Evolutionary conservation across 2,797 vertebrate species (phyloP).

Genomic region (Myotis planiceps): DNA sequence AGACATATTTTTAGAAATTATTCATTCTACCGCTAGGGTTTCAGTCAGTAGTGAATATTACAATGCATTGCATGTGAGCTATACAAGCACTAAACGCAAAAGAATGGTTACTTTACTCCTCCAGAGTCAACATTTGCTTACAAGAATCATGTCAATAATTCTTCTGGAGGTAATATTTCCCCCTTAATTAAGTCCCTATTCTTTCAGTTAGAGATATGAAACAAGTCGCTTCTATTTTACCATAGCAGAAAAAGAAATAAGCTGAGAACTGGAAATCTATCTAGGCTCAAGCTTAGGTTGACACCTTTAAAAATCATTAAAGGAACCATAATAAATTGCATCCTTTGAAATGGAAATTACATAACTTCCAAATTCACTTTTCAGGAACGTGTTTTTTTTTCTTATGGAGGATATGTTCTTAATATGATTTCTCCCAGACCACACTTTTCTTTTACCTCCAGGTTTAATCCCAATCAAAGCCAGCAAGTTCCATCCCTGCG

Average conservation of each 20-base stretch:
- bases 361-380: slow-evolving; percentile 65
- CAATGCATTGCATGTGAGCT: background rate
- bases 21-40: background rate
- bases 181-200: slow-evolving; percentile 58
- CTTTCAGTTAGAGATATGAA: slow-evolving; percentile 4
- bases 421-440: slow-evolving; percentile 66
- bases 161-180: background rate
- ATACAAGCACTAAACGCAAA: background rate
- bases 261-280: slow-evolving; percentile 46
- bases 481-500: slow-evolving; percentile 71
- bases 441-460: slow-evolving; percentile 60
- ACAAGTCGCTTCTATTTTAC: slow-evolving; percentile 37
- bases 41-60: background rate
- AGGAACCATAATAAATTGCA: slow-evolving; percentile 68
- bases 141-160: slow-evolving; percentile 19
- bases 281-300: slow-evolving; percentile 15
- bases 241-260: slow-evolving; percentile 43
- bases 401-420: slow-evolving; percentile 48
- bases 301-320: slow-evolving; percentile 74
- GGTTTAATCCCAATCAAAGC: slow-evolving; percentile 83
- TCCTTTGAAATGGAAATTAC: slow-evolving; percentile 80
- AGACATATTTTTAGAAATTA: slow-evolving; percentile 37
- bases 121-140: slow-evolving; percentile 45
- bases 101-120: background rate
- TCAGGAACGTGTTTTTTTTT: background rate